Percentiles rank a stretch among this genome's conserved stretches.
Conservation (phyloP, 2,113 vertebrate species). For the Tangachromis dhanisi region DNA sequence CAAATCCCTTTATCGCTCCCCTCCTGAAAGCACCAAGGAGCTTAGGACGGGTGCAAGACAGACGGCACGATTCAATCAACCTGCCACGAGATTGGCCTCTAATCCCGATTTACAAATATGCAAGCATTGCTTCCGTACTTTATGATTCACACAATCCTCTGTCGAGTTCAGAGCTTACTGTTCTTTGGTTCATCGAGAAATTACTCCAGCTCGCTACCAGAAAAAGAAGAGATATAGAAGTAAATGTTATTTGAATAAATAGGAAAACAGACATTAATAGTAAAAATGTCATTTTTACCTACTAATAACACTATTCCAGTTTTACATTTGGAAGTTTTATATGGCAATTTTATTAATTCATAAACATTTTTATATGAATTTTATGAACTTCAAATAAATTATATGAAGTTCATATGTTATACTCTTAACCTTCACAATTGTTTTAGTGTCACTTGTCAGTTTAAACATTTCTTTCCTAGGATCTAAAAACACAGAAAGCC, state of each 20-base stretch:
- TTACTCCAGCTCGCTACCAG: not conserved
- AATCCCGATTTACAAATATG: slow-evolving; percentile 70
- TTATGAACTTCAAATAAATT: not conserved
- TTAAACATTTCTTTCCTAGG: not conserved
- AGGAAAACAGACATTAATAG: not conserved
- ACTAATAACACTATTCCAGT: not conserved
- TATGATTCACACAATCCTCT: slow-evolving; percentile 25
- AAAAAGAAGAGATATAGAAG: not conserved
- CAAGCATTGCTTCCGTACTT: slow-evolving; percentile 33
- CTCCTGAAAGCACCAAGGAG: slow-evolving; percentile 58
- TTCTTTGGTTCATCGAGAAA: not conserved
- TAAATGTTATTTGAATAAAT: not conserved
- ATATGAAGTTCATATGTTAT: not conserved
- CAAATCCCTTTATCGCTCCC: slow-evolving; percentile 70
- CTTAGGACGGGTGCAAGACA: slow-evolving; percentile 57
- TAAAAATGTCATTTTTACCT: not conserved
- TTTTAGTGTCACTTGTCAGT: not conserved
- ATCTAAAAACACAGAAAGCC: not conserved
- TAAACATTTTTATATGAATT: not conserved
- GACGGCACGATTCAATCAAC: slow-evolving; percentile 64
- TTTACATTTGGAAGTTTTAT: not conserved
- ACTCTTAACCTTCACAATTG: not conserved
- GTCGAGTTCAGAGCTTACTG: not conserved
- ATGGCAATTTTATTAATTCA: not conserved
- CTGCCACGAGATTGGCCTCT: slow-evolving; percentile 61